These are phyloP conservation scores for Luperina nickerlii DNA, from an alignment of 2,888 invertebrate species.

Conservation along the genomic window DNA sequence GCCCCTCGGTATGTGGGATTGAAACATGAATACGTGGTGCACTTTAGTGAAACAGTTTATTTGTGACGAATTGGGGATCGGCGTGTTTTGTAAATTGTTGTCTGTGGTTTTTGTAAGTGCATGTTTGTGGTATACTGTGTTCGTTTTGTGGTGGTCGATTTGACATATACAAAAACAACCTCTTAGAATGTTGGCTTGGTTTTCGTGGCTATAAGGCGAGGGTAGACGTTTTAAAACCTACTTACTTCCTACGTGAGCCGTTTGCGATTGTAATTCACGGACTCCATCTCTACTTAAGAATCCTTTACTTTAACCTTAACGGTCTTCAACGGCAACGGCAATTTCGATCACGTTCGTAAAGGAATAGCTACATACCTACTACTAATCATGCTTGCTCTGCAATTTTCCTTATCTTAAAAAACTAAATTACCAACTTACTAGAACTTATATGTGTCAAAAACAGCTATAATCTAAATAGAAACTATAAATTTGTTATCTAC, in stretches of 20 bases:
- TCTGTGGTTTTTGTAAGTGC: neutral
- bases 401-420: neutral
- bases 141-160: neutral
- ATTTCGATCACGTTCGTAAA: neutral
- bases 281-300: neutral
- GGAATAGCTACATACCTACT: neutral
- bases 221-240: neutral
- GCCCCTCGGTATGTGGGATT: constrained; percentile 62
- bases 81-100: constrained; percentile 23
- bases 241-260: neutral
- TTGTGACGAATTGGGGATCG: constrained; percentile 14
- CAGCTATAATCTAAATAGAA: neutral
- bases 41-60: constrained; percentile 56
- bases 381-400: neutral
- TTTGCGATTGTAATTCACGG: too few relatives aligned
- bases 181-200: neutral
- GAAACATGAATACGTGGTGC: constrained; percentile 57
- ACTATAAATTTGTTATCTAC: neutral
- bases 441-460: neutral
- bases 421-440: neutral
- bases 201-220: neutral
- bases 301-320: neutral
- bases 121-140: neutral
- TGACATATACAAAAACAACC: neutral
- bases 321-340: neutral